Evolutionary conservation across 2,113 vertebrate species (phyloP), one percentile per base, ranked within the genome.

Genomic region (Callopanchax toddi): DNA sequence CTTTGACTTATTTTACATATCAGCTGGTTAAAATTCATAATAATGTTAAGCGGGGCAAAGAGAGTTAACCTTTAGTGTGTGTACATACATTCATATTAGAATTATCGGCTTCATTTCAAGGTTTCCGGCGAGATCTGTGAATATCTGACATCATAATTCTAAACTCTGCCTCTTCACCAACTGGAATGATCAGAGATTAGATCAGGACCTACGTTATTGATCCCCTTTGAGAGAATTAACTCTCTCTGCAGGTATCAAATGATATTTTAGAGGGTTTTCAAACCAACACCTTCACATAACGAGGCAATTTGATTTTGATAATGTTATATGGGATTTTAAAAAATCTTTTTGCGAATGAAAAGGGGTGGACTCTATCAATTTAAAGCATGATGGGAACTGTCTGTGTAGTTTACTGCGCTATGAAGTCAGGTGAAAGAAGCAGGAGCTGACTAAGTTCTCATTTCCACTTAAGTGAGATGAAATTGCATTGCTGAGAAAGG

Each of bases 401-500:
- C n/a, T 18, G 4, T 5, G 11, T 22, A 9, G 16, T 42, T 42
- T 42, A 42, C 2, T 16, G 16, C 8, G 5, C 17, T 17, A 42
- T 46, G 10, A 22, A 22, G 15, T 12, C 54, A 53, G 23, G n/a
- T 53, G 8, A 22, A 23, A 56, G 3, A 40, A 20, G 2, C 3
- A 25, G 11, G 34, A 60, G 45, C 26, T 16, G 17, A 65, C 25
- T 18, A 53, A 53, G 8, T 45, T 48, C 43, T 71, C 22, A 32
- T 72, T 81, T 74, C 32, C 58, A 67, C 58, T 64, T 49, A 49
- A 75, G 55, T 49, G 51, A 78, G 72, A 72, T 29, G 34, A 52
- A 56, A 79, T 77, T 64, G 40, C 59, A 74, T 76, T 81, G 72
- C 69, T 66, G 68, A 68, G 75, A 64, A 76, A 52, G 58, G 73